Conservation (phyloP, 2,888 invertebrate genomes). For the Melanostoma scalare region DNA sequence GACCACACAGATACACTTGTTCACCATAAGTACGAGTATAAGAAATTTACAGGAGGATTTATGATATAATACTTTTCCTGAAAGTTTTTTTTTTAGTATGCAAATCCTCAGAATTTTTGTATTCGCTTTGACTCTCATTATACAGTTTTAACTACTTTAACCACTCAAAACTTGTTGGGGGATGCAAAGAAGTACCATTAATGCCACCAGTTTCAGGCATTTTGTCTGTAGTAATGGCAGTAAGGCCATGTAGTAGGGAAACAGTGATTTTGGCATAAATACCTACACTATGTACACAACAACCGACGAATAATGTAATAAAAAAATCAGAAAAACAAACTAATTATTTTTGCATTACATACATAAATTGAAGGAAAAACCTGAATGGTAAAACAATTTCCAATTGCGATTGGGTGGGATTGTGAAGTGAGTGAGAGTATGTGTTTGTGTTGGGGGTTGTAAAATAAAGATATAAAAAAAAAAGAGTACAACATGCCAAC, state of each 20-base stretch:
- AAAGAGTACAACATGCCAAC: too few species aligned
- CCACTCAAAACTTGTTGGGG: slow-evolving; percentile 65
- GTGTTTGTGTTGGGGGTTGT: too few species aligned
- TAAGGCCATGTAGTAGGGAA: neutral
- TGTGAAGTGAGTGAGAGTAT: too few species aligned
- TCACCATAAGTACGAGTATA: slow-evolving; percentile 24
- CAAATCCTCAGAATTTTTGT: slow-evolving; percentile 63
- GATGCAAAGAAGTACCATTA: slow-evolving; percentile 51
- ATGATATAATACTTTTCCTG: slow-evolving; percentile 66
- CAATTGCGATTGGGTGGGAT: too few species aligned
- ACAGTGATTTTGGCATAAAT: slow-evolving; percentile 17
- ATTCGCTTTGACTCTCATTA: slow-evolving; percentile 68
- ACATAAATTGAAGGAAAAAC: too few species aligned
- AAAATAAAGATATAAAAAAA: too few species aligned
- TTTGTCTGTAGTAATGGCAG: slow-evolving; percentile 29
- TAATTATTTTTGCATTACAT: slow-evolving; percentile 20
- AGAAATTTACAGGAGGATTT: slow-evolving; percentile 55
- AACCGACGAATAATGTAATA: neutral
- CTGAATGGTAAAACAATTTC: too few species aligned
- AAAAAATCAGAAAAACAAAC: slow-evolving; percentile 23
- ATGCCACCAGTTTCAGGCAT: slow-evolving; percentile 49
- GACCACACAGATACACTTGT: slow-evolving; percentile 60
- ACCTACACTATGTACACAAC: neutral
- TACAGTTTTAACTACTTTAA: slow-evolving; percentile 70
- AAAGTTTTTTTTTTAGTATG: slow-evolving; percentile 60